A percentile compares a stretch with the other conserved stretches of the same genome.
Evolutionary conservation across 2,113 vertebrate species (phyloP).

Genomic region (Silurus asotus): DNA sequence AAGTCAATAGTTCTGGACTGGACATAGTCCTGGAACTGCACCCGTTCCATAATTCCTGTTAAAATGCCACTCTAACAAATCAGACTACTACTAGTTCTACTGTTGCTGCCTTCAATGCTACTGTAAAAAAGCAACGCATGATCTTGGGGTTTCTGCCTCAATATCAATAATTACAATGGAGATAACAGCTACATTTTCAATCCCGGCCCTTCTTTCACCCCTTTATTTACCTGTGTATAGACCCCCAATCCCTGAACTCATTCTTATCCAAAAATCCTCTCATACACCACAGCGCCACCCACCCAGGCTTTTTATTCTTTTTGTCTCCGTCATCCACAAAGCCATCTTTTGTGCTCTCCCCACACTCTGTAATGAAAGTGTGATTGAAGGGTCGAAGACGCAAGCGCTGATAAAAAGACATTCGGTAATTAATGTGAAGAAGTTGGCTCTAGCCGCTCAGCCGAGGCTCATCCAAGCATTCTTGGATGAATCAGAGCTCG

Average conservation of each 20-base stretch:
- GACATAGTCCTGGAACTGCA: no score
- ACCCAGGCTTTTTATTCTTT: constrained; percentile 20
- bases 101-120: neutral
- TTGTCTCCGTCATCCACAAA: constrained; percentile 66
- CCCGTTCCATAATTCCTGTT: neutral
- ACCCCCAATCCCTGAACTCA: constrained; percentile 63
- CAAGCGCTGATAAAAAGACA: constrained; percentile 79
- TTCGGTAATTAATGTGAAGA: constrained; percentile 85
- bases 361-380: constrained; percentile 67
- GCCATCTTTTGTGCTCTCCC: constrained; percentile 81
- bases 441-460: constrained; percentile 70
- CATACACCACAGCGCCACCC: constrained; percentile 3
- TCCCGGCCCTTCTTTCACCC: neutral
- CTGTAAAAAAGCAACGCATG: neutral
- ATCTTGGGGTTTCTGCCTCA: neutral
- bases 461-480: constrained; percentile 68
- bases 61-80: neutral
- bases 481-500: constrained; percentile 73
- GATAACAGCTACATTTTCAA: neutral
- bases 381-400: constrained; percentile 75
- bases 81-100: neutral
- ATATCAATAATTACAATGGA: neutral
- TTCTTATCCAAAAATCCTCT: constrained; percentile 28
- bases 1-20: neutral
- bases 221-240: constrained; percentile 60